phyloP scores from a whole-genome alignment of 2,888 invertebrate species.

The Amiota mariae region DNA sequence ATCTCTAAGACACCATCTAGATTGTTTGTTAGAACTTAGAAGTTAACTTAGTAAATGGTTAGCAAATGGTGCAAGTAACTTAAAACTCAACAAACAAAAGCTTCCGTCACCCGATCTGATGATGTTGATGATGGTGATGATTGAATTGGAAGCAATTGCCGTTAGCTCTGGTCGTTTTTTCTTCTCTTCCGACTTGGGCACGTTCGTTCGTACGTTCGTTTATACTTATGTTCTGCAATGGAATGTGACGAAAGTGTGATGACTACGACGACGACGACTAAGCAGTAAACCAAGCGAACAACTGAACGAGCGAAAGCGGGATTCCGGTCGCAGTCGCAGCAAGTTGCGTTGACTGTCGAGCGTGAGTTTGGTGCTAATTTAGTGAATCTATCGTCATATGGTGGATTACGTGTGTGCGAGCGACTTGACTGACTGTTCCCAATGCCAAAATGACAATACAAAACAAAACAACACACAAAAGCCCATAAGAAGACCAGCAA shows the following conservation, averaged over 20 bases:
- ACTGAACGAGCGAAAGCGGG: slow-evolving; percentile 18
- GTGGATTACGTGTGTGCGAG: slow-evolving; percentile 5
- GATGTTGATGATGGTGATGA: not conserved
- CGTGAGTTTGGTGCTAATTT: slow-evolving; percentile 22
- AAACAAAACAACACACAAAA: not conserved
- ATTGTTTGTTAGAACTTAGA: slow-evolving; percentile 7
- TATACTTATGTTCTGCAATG: slow-evolving; percentile 61
- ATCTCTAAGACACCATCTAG: not conserved
- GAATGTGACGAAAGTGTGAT: slow-evolving; percentile 50
- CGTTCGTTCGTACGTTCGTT: slow-evolving; percentile 4
- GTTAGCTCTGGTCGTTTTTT: slow-evolving; percentile 39
- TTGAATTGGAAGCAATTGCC: not conserved
- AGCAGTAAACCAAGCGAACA: not conserved
- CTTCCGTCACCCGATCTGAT: slow-evolving; percentile 3
- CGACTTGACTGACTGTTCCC: not conserved
- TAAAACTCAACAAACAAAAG: too few relatives aligned
- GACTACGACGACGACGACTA: not conserved
- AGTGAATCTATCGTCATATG: slow-evolving; percentile 20
- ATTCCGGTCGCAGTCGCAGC: slow-evolving; percentile 4
- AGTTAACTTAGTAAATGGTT: not conserved
- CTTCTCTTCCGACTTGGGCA: slow-evolving; percentile 36
- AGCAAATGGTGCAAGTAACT: too few relatives aligned
- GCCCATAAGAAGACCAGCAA: slow-evolving; percentile 25
- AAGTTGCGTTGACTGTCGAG: not conserved
- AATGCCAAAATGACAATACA: not conserved